These are phyloP conservation scores for Coregonus ussuriensis DNA, from an alignment of 2,797 vertebrate species.

Conservation along the genomic window DNA sequence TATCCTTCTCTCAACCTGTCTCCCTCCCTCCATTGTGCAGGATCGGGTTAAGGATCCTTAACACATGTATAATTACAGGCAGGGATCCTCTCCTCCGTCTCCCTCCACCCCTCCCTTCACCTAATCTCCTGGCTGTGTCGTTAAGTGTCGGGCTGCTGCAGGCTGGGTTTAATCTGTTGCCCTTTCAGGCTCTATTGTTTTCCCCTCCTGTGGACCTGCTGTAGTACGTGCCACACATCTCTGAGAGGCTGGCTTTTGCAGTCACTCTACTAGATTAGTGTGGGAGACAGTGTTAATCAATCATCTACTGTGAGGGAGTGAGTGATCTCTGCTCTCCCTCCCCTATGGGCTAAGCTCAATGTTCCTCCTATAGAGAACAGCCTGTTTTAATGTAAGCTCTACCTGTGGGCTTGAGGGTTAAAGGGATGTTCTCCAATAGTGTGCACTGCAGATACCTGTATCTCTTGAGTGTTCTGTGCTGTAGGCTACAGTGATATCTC, in stretches of 20 bases:
- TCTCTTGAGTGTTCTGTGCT: neutral
- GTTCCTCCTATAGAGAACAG: neutral
- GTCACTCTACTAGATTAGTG: neutral
- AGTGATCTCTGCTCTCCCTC: neutral
- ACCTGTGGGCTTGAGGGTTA: neutral
- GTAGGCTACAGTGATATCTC: neutral
- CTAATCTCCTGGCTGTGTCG: slow-evolving; percentile 35
- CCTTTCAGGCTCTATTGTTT: slow-evolving; percentile 1
- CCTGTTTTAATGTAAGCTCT: neutral
- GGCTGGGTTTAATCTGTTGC: slow-evolving; percentile 3
- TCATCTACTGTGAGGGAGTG: neutral
- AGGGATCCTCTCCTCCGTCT: neutral
- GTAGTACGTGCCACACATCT: slow-evolving; percentile 3
- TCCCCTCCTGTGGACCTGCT: neutral
- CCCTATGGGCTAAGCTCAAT: neutral
- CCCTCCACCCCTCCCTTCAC: slow-evolving; percentile 16
- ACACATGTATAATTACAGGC: slow-evolving; percentile 52
- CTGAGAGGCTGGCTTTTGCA: slow-evolving; percentile 7
- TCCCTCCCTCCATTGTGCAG: slow-evolving; percentile 28
- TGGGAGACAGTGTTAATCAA: neutral
- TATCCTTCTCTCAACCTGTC: slow-evolving; percentile 16
- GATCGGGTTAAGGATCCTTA: slow-evolving; percentile 39
- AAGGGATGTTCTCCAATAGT: neutral
- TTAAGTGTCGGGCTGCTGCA: slow-evolving; percentile 12
- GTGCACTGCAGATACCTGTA: neutral